Conservation (phyloP, 2,888 invertebrate genomes). For the Papilio demoleus region DNA sequence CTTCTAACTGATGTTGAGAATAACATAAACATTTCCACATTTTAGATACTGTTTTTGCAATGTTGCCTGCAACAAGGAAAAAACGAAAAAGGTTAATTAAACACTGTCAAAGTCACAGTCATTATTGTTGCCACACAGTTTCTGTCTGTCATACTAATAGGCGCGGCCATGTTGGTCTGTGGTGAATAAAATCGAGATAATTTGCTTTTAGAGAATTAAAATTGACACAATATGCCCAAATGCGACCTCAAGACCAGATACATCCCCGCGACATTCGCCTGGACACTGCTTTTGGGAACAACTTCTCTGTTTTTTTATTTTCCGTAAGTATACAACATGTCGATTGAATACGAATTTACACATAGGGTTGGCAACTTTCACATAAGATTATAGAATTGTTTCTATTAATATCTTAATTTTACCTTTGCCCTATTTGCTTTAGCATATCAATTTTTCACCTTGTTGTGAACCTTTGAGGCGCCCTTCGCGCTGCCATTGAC, state of each 20-base stretch:
- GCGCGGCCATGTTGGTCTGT: slow-evolving; percentile 86
- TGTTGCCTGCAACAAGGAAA: background rate
- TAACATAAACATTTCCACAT: background rate
- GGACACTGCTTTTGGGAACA: slow-evolving; percentile 96
- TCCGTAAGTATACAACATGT: slow-evolving; percentile 92
- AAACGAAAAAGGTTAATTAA: slow-evolving; percentile 20
- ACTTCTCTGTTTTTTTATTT: slow-evolving; percentile 98
- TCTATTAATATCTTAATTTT: slow-evolving; percentile 72
- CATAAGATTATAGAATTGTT: slow-evolving; percentile 71
- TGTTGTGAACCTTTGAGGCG: slow-evolving; percentile 12
- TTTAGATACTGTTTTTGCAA: background rate
- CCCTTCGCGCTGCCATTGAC: background rate
- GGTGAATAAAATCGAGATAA: slow-evolving; percentile 77
- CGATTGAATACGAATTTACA: slow-evolving; percentile 67
- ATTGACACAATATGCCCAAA: slow-evolving; percentile 92
- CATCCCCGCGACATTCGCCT: slow-evolving; percentile 99
- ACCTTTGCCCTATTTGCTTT: slow-evolving; percentile 59
- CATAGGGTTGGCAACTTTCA: slow-evolving; percentile 81
- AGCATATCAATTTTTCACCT: slow-evolving; percentile 41
- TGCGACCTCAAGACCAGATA: slow-evolving; percentile 98
- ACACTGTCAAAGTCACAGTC: slow-evolving; percentile 36
- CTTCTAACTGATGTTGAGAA: background rate
- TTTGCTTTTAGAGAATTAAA: slow-evolving; percentile 78
- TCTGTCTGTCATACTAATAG: slow-evolving; percentile 78
- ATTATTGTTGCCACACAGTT: slow-evolving; percentile 53